Evolutionary conservation across 2,113 vertebrate species (phyloP).

Genomic region (Mohoua ochrocephala): DNA sequence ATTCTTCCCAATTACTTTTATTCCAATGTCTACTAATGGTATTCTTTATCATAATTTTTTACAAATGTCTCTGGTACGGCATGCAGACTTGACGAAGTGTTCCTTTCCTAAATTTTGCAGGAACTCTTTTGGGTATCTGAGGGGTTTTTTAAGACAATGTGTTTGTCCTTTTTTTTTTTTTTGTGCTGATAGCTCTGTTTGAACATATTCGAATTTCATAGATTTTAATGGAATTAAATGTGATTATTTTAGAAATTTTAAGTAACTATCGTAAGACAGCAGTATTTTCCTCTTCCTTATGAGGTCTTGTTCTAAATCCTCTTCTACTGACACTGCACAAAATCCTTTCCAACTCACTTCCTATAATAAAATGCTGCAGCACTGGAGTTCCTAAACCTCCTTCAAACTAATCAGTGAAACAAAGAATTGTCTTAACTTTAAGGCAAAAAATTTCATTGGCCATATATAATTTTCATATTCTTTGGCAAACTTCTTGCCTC

Average conservation of each 20-base stretch:
- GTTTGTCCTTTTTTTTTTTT: neutral
- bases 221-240: neutral
- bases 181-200: neutral
- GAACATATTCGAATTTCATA: neutral
- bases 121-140: rapidly evolving
- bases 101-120: neutral
- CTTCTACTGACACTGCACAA: neutral
- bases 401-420: neutral
- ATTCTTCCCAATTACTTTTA: neutral
- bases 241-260: neutral
- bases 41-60: neutral
- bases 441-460: neutral
- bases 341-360: neutral
- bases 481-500: neutral
- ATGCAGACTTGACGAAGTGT: neutral
- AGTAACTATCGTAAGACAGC: neutral
- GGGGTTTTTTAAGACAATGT: rapidly evolving
- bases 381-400: neutral
- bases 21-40: neutral
- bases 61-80: neutral
- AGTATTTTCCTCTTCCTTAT: neutral
- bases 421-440: neutral
- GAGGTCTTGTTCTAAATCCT: neutral
- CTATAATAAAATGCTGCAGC: neutral
- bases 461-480: neutral